Evolutionary conservation across 2,797 vertebrate species (phyloP).

Genomic region (Amblyraja radiata): DNA sequence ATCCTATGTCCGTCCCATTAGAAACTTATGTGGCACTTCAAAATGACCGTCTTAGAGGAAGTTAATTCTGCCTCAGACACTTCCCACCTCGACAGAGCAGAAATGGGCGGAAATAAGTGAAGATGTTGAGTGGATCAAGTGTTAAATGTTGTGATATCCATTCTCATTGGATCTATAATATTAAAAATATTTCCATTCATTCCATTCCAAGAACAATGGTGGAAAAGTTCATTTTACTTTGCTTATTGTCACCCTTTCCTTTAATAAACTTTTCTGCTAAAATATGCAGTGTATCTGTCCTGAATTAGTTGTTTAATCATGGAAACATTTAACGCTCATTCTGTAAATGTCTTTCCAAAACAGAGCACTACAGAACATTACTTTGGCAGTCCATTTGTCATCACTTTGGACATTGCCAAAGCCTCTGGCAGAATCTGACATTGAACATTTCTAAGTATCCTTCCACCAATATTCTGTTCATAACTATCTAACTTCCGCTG

Average conservation of each 20-base stretch:
- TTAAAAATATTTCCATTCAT: no score
- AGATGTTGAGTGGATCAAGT: not conserved
- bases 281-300: not conserved
- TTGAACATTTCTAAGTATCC: not conserved
- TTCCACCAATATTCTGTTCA: not conserved
- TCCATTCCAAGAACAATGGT: not conserved
- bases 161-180: not conserved
- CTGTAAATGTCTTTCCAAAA: not conserved
- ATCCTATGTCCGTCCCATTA: not conserved
- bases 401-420: not conserved
- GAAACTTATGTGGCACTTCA: no score
- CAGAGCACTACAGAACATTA: not conserved
- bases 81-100: not conserved
- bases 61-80: not conserved
- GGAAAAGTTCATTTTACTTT: not conserved
- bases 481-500: not conserved
- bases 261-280: not conserved
- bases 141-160: not conserved
- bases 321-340: not conserved
- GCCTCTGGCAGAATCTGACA: not conserved
- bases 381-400: not conserved
- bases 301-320: not conserved
- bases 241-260: not conserved
- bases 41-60: not conserved
- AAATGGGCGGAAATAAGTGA: not conserved